A percentile compares a stretch with the other conserved stretches of the same genome.
Evolutionary conservation across 2,113 vertebrate species (phyloP).

Genomic region (Crypturellus undulatus): DNA sequence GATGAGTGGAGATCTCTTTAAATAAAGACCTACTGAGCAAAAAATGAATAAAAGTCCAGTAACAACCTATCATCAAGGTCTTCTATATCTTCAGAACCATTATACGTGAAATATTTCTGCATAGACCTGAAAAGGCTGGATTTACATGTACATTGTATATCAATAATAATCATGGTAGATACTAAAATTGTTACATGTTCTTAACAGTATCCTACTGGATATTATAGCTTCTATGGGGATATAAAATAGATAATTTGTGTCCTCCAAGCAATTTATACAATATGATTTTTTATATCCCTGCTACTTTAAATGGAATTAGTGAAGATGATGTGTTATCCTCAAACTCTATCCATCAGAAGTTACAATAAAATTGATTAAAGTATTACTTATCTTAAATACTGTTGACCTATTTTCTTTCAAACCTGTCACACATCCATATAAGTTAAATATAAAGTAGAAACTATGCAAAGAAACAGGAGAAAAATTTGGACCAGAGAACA

Average conservation of each 20-base stretch:
- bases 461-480: background rate
- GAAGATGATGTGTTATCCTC: constrained; percentile 42
- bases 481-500: background rate
- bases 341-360: constrained; percentile 63
- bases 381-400: constrained; percentile 71
- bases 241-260: constrained; percentile 55
- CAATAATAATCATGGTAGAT: background rate
- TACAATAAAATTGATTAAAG: constrained; percentile 71
- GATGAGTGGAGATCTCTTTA: background rate
- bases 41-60: background rate
- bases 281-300: background rate
- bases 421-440: constrained; percentile 46
- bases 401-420: constrained; percentile 72
- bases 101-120: background rate
- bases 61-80: background rate
- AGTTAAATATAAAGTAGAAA: constrained; percentile 32
- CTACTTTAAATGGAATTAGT: constrained; percentile 59
- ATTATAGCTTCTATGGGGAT: constrained; percentile 14
- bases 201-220: background rate
- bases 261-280: constrained; percentile 47
- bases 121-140: background rate
- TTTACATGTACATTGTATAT: constrained; percentile 2
- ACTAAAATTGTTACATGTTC: background rate
- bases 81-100: background rate
- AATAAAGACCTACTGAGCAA: constrained; percentile 22